Conservation (phyloP, 2,113 vertebrate genomes). For the Phyllostomus discolor region DNA sequence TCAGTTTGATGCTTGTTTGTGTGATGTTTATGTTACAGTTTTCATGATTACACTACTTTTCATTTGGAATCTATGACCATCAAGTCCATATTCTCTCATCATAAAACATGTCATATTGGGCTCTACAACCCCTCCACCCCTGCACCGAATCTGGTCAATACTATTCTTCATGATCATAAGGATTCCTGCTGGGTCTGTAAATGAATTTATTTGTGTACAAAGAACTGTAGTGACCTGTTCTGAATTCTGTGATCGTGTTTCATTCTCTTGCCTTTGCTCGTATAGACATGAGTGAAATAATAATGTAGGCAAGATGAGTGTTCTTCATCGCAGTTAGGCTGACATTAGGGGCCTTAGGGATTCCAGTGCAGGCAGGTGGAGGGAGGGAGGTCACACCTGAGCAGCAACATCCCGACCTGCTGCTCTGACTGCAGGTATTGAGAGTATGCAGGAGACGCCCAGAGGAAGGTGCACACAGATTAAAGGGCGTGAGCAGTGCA, state of each 20-base stretch:
- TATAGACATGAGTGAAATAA: not conserved
- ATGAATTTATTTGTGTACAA: not conserved
- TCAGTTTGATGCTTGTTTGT: constrained; percentile 53
- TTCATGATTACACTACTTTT: not conserved
- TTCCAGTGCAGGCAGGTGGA: not conserved
- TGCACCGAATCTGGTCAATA: not conserved
- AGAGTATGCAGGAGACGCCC: not conserved
- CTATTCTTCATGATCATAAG: not conserved
- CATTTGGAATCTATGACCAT: not conserved
- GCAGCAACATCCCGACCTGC: not conserved
- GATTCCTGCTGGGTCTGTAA: not conserved
- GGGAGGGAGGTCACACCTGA: not conserved
- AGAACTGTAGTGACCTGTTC: not conserved
- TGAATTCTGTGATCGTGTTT: not conserved
- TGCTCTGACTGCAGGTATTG: no score
- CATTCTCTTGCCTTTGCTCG: not conserved
- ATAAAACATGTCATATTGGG: not conserved
- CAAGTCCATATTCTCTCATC: not conserved
- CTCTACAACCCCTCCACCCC: not conserved
- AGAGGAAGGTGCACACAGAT: not conserved
- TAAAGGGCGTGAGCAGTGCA: not conserved
- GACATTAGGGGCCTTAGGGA: not conserved
- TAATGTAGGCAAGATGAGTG: not conserved
- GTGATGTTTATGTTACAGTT: constrained; percentile 52
- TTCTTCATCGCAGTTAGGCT: not conserved